These are phyloP conservation scores for Felis chaus DNA, from an alignment of 2,113 vertebrate genomes.

Conservation along the genomic window DNA sequence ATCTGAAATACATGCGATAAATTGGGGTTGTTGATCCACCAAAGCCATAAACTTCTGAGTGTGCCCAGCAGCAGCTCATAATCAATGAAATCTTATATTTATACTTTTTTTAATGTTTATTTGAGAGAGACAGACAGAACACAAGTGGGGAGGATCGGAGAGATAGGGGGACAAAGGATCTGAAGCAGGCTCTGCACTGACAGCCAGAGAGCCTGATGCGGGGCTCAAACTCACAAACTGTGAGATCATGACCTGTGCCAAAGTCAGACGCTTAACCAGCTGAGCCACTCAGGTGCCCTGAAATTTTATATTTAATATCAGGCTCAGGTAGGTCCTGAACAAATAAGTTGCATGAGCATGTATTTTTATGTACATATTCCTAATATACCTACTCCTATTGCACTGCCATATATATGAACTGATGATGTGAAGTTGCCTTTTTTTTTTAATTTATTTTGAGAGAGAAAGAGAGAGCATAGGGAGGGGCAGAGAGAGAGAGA, in stretches of 20 bases:
- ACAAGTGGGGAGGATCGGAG: too few species aligned
- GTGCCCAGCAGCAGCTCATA: not conserved
- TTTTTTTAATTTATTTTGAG: not conserved
- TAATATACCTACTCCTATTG: not conserved
- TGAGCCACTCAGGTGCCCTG: not conserved
- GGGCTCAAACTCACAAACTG: too few species aligned
- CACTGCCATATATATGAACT: not conserved
- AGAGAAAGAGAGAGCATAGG: too few species aligned
- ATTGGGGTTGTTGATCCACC: not conserved
- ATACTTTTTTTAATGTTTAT: too few species aligned
- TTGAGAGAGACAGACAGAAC: too few species aligned
- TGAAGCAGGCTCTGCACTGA: too few species aligned
- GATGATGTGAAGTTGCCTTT: not conserved
- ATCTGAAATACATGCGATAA: not conserved
- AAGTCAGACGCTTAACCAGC: too few species aligned
- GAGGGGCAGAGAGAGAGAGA: too few species aligned
- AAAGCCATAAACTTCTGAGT: not conserved
- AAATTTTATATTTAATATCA: not conserved
- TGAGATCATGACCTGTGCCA: too few species aligned
- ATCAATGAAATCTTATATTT: not conserved
- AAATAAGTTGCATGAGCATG: not conserved
- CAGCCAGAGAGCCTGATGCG: too few species aligned
- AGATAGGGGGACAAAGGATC: too few species aligned
- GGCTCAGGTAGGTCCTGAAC: not conserved
- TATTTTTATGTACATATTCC: not conserved